Percentiles rank a stretch among this genome's conserved stretches.
These are phyloP conservation scores for Drosophila willistoni DNA, from an alignment of 1,140 invertebrate species.

Conservation along the genomic window DNA sequence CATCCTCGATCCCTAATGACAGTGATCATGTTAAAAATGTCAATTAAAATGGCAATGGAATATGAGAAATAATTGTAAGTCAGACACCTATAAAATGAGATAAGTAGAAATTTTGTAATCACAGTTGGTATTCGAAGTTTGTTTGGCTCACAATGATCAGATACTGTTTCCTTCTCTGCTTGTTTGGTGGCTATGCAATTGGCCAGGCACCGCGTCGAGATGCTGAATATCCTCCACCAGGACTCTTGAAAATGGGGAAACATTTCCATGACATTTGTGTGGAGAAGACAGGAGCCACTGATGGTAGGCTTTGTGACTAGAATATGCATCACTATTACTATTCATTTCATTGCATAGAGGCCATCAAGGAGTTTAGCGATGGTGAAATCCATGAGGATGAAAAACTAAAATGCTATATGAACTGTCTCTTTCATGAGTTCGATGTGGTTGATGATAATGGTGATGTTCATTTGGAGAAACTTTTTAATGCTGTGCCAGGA, in stretches of 20 bases:
- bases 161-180: slow-evolving; percentile 19
- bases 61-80: neutral
- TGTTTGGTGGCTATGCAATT: slow-evolving; percentile 13
- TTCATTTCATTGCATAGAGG: slow-evolving; percentile 37
- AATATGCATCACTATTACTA: too few relatives aligned
- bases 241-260: slow-evolving; percentile 38
- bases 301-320: slow-evolving; percentile 25
- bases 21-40: slow-evolving; percentile 36
- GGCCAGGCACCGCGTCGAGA: slow-evolving; percentile 50
- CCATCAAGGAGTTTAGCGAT: slow-evolving; percentile 76
- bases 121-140: neutral
- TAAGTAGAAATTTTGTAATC: neutral
- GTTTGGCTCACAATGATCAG: slow-evolving; percentile 31
- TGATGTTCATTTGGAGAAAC: slow-evolving; percentile 71
- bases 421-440: slow-evolving; percentile 73
- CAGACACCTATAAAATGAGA: slow-evolving; percentile 35
- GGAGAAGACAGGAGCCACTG: slow-evolving; percentile 55
- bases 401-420: slow-evolving; percentile 75
- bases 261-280: slow-evolving; percentile 56
- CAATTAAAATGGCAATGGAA: slow-evolving; percentile 18
- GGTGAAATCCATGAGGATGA: slow-evolving; percentile 72
- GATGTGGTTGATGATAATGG: slow-evolving; percentile 75
- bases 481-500: slow-evolving; percentile 53
- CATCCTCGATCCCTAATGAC: slow-evolving; percentile 40
- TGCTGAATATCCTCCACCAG: slow-evolving; percentile 50